A percentile compares a stretch with the other conserved stretches of the same genome.
phyloP scores from a whole-genome alignment of 2,797 vertebrate species.

The Amphiprion clarkii region DNA sequence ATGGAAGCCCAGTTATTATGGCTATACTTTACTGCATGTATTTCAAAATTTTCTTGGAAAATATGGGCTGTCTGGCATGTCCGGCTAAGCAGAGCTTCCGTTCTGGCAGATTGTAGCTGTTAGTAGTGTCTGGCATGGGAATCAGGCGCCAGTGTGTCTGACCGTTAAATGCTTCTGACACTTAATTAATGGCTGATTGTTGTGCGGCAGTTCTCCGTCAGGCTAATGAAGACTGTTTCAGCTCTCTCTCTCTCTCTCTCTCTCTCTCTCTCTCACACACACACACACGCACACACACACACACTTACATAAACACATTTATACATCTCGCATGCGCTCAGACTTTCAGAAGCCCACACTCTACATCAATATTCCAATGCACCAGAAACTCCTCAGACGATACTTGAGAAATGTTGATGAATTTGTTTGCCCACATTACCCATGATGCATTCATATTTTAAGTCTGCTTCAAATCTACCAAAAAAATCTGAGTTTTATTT shows the following conservation, averaged over 20 bases:
- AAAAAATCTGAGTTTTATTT: neutral
- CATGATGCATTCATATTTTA: slow-evolving; percentile 1
- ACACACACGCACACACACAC: neutral
- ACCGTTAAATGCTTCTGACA: slow-evolving; percentile 77
- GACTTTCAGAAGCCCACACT: slow-evolving; percentile 27
- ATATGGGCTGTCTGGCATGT: slow-evolving; percentile 44
- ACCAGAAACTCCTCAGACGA: slow-evolving; percentile 5
- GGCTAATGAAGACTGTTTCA: slow-evolving; percentile 60
- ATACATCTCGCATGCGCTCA: slow-evolving; percentile 9
- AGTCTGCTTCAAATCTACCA: neutral
- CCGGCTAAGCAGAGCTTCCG: slow-evolving; percentile 30
- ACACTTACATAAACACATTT: neutral
- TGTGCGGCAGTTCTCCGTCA: slow-evolving; percentile 60
- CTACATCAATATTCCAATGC: slow-evolving; percentile 11
- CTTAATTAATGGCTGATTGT: slow-evolving; percentile 79
- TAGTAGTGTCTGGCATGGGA: slow-evolving; percentile 70
- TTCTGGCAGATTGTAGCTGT: slow-evolving; percentile 65
- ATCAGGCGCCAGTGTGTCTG: slow-evolving; percentile 50
- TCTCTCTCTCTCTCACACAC: neutral
- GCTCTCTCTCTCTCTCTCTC: slow-evolving; percentile 1
- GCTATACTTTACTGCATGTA: slow-evolving; percentile 31
- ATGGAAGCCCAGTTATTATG: slow-evolving; percentile 30
- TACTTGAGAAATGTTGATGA: neutral
- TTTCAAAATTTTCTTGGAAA: slow-evolving; percentile 48
- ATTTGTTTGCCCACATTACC: neutral